Evolutionary conservation across 2,113 vertebrate species (phyloP).

Genomic region (Periophthalmus modestus): DNA sequence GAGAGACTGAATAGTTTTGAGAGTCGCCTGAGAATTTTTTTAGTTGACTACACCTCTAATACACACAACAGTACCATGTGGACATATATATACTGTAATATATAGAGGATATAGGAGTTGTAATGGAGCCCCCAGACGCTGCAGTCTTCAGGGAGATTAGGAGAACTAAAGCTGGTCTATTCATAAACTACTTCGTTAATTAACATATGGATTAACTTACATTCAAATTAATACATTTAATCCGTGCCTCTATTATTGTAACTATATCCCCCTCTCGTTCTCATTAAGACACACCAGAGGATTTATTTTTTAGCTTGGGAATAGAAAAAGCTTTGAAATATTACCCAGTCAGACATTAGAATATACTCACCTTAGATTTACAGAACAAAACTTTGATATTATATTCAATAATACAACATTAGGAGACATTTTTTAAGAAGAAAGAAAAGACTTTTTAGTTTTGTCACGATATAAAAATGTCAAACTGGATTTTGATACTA

Average conservation of each 20-base stretch:
- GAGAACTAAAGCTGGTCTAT: background rate
- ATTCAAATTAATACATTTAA: constrained; percentile 7
- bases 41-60: no score
- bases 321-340: background rate
- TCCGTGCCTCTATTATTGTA: background rate
- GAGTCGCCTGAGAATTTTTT: no score
- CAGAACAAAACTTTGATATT: background rate
- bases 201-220: constrained; percentile 11
- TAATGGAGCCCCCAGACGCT: constrained; percentile 9
- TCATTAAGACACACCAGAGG: background rate
- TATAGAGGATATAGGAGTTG: background rate
- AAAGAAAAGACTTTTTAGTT: no score
- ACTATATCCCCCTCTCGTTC: background rate
- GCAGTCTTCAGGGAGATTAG: constrained; percentile 5
- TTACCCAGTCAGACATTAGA: background rate
- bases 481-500: no score
- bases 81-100: no score
- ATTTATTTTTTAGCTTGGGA: background rate
- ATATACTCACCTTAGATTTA: background rate
- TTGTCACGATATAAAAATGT: no score
- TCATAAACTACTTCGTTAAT: constrained; percentile 2
- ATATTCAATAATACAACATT: no score
- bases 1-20: no score
- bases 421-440: no score
- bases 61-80: no score